Base-by-base conservation (phyloP, 2,888 invertebrate genomes). In the Nesidiocoris tenuis region DNA sequence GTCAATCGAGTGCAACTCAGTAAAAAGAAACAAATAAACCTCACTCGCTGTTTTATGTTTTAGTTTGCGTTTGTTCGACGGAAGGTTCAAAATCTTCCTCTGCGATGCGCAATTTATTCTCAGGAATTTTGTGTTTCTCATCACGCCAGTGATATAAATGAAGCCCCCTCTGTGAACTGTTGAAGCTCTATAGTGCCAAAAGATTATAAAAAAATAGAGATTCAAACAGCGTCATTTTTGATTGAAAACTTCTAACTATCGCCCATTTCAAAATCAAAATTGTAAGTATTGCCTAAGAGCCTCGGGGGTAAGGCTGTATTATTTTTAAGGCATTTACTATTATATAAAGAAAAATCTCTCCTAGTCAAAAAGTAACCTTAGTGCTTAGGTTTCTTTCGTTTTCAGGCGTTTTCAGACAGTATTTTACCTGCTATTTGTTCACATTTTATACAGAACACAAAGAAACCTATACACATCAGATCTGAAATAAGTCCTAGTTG, bases 1-100 rank as follows among this genome's bases (percentile, higher is more conserved):
- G 77, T 78, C 77, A 78, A 67, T 74, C 72, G 66, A 78, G 77
- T 78, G 76, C 77, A 78, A 78, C 77, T 76, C 76, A 75, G 71
- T 66, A 71, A 75, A 76, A 76, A 57, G 21, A 65, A n/a, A 23
- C 19, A 66, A 64, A 19, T 64, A 17, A 24, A 21, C 61, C 23
- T 72, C 22, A n/a, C 21, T 70, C 57, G 25, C 24, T 17, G 22
- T 23, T 65, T 24, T 39, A 39, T 65, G 24, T 59, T 57, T 61
- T 61, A 61, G 17, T 25, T 72, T 12, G 21, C 57, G 12, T 75
- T 61, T 67, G 9, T 66, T 57, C 12, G 54, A 74, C 25, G 25
- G 24, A 55, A 61, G 57, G 21, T 67, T 67, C 7, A 39, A 24
- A n/a, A 19, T 25, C 39, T 21, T 59, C n/a, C 61, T 59, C 0